Conservation (phyloP, 2,797 vertebrate genomes). For the Labroides dimidiatus region DNA sequence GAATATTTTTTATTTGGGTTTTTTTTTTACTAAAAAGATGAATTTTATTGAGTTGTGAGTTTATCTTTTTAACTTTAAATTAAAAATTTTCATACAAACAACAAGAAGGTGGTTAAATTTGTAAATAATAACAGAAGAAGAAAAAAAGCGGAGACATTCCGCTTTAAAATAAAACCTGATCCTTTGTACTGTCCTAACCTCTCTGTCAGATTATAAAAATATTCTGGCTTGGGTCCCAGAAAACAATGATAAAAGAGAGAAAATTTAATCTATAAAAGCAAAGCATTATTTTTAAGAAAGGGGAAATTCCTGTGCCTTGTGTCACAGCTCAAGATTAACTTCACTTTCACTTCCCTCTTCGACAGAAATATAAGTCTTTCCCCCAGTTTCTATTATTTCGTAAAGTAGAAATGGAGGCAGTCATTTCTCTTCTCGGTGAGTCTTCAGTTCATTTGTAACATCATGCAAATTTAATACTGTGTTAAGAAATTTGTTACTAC, state of each 20-base stretch:
- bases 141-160: no score
- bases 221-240: not conserved
- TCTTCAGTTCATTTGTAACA: constrained; percentile 10
- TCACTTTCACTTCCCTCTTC: constrained; percentile 61
- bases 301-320: constrained; percentile 22
- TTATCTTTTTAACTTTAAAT: no score
- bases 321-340: not conserved
- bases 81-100: no score
- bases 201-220: not conserved
- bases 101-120: not conserved
- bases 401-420: constrained; percentile 57
- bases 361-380: constrained; percentile 22
- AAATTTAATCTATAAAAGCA: not conserved
- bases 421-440: constrained; percentile 69
- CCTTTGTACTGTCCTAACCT: not conserved
- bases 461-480: not conserved
- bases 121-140: no score
- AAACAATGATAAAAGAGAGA: not conserved
- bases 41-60: no score
- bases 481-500: not conserved
- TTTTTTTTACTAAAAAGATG: no score
- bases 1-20: no score
- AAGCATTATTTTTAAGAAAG: constrained; percentile 14
- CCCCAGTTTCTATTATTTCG: not conserved
- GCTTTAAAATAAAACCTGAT: not conserved